Evolutionary conservation across 2,797 vertebrate genomes (phyloP).

Genomic region (Triplophysa bombifrons): DNA sequence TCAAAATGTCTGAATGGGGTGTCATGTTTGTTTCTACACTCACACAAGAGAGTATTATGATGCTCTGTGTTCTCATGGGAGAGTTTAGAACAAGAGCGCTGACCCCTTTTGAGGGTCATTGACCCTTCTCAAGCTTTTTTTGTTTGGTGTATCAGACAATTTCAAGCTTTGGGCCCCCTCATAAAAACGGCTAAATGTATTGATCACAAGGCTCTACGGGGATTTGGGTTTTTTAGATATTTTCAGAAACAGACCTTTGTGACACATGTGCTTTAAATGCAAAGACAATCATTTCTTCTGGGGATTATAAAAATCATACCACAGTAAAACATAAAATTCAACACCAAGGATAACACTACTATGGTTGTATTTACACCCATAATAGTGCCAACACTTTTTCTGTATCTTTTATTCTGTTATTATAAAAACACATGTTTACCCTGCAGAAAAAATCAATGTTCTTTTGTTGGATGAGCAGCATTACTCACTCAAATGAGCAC

Average conservation of each 20-base stretch:
- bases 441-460: background rate
- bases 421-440: background rate
- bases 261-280: background rate
- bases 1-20: slow-evolving; percentile 22
- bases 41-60: slow-evolving; percentile 19
- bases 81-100: background rate
- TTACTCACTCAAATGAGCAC: background rate
- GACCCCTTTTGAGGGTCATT: background rate
- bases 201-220: background rate
- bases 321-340: no score
- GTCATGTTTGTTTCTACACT: slow-evolving; percentile 33
- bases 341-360: no score
- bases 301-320: no score
- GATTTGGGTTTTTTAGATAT: background rate
- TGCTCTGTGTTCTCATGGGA: slow-evolving; percentile 11
- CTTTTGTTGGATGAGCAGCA: slow-evolving; percentile 14
- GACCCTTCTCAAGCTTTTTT: slow-evolving; percentile 9
- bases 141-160: background rate
- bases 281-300: background rate
- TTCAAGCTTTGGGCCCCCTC: background rate
- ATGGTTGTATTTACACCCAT: no score
- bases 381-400: background rate
- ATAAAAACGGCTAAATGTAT: background rate
- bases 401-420: slow-evolving; percentile 3
- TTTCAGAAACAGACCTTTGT: background rate